Base-by-base conservation (phyloP, 2,113 vertebrate genomes). In the Thamnaconus septentrionalis region DNA sequence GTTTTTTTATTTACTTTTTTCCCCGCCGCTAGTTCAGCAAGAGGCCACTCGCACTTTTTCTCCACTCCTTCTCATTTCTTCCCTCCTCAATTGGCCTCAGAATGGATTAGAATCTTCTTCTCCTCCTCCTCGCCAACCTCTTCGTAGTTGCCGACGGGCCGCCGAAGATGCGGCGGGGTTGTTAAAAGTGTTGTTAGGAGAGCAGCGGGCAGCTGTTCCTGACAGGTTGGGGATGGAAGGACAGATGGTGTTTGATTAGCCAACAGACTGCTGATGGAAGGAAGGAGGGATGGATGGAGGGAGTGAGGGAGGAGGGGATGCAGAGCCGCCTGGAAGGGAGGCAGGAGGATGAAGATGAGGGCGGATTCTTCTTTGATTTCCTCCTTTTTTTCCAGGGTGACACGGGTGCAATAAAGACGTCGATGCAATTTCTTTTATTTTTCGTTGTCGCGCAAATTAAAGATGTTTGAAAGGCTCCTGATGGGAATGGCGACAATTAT, bases 191-290 rank as follows among this genome's bases (percentile, higher is more conserved):
- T 98, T 98, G 96, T 99, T 96, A 98, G 96, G 95, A 96, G 95
- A 94, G 95, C 92, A 94, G 93, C 91, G 94, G 96, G 96, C 97
- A 99, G 97, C 97, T 98, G 97, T 96, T 97, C 94, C 95, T 96
- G 96, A 97, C 96, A 98, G 96, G 96, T 97, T 97, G 96, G 97
- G 95, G 96, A 97, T 96, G 94, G 94, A 95, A 93, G 92, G 95
- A 96, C 97, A 99, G 97, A 99, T 99, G 97, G 96, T 96, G 96
- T 98, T 99, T 99, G 96, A 99, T 98, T 97, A 98, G 95, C 91
- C 94, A 96, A 93, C 97, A 99, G 96, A 98, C 94, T 71, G 78
- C 75, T 78, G 84, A 87, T 83, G 80, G 79, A 84, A 73, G 66
- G 72, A 84, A 79, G 76, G 62, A 84, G 71, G 66, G 72, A 84